A percentile compares a stretch with the other conserved stretches of the same genome.
Conservation (phyloP, 2,797 vertebrate genomes). For the Scolopax rusticola region DNA sequence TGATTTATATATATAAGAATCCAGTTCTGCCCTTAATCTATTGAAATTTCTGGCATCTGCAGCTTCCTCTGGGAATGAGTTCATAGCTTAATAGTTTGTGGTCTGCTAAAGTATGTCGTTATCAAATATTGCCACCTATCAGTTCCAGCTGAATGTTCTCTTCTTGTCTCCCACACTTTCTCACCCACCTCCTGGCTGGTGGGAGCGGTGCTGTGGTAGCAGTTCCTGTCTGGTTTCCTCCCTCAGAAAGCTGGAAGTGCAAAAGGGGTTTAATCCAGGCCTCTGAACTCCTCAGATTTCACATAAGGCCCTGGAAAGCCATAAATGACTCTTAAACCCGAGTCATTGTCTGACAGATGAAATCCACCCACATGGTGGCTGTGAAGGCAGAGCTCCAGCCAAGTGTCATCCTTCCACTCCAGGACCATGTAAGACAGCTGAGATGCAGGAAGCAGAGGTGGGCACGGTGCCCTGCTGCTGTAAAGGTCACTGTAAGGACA, state of each 20-base stretch:
- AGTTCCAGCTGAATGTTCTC: not conserved
- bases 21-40: not conserved
- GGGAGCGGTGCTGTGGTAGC: not conserved
- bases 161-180: not conserved
- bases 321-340: fast-evolving
- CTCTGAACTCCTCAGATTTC: not conserved
- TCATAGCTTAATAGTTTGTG: not conserved
- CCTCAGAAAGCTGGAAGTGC: not conserved
- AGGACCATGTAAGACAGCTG: not conserved
- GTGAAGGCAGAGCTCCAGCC: not conserved
- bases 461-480: not conserved
- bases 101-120: not conserved
- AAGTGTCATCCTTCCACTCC: not conserved
- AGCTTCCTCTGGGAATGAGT: not conserved
- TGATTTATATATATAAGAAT: not conserved
- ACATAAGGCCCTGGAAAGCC: not conserved
- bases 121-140: not conserved
- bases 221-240: not conserved
- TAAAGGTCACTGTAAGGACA: not conserved
- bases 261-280: not conserved
- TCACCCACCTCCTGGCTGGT: not conserved
- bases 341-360: not conserved
- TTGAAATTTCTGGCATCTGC: not conserved
- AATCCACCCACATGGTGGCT: not conserved
- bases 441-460: fast-evolving